Percentiles rank a stretch among this genome's conserved stretches.
phyloP scores from a whole-genome alignment of 2,113 vertebrate species.

The Galbula dea region DNA sequence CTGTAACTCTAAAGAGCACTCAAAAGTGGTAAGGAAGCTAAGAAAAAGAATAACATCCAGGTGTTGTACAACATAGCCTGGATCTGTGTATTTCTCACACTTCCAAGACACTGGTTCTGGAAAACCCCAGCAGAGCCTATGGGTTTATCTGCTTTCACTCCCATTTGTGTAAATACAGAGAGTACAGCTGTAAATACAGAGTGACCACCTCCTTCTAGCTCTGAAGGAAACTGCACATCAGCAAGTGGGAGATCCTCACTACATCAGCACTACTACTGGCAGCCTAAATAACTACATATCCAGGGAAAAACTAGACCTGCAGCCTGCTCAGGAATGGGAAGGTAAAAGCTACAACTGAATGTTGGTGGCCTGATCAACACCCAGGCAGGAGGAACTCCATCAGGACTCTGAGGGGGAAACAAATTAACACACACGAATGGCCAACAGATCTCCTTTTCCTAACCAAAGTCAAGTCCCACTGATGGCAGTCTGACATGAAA shows the following conservation, averaged over 20 bases:
- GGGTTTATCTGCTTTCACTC: background rate
- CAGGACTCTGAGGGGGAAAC: background rate
- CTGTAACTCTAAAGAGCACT: background rate
- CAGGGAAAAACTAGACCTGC: background rate
- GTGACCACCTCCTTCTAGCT: background rate
- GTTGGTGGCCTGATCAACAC: background rate
- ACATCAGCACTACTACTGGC: background rate
- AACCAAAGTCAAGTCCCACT: background rate
- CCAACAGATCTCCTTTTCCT: background rate
- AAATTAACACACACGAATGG: rapidly evolving
- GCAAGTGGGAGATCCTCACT: background rate
- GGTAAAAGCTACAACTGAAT: background rate
- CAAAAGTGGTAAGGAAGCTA: background rate
- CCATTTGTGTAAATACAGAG: background rate
- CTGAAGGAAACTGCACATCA: background rate
- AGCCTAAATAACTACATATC: background rate
- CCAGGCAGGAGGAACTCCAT: background rate
- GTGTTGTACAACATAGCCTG: background rate
- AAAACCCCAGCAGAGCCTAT: background rate
- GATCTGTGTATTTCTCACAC: background rate
- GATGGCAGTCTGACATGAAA: background rate
- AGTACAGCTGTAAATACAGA: background rate
- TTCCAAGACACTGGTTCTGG: background rate
- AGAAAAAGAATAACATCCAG: background rate
- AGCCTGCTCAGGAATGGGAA: background rate